Conservation (phyloP, 1,140 invertebrate genomes). For the Orchesella cincta region DNA sequence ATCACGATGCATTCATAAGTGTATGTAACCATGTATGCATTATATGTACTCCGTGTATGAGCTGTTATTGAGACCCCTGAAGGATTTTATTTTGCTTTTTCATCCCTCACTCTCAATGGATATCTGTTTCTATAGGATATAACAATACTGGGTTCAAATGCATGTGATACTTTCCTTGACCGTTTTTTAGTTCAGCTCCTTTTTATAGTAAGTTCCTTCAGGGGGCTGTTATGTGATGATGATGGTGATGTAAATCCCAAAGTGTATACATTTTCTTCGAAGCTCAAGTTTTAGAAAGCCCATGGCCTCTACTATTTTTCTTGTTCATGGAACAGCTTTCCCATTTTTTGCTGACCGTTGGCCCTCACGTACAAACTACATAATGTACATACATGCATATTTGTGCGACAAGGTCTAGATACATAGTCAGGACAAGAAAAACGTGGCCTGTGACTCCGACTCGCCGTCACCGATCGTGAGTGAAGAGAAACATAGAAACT, state of each 20-base stretch:
- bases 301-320: too few species aligned
- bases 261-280: too few species aligned
- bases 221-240: background rate
- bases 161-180: background rate
- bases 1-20: too few species aligned
- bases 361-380: background rate
- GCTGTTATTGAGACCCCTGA: background rate
- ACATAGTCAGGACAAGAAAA: background rate
- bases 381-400: background rate
- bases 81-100: background rate
- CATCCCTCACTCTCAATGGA: background rate
- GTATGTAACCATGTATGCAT: too few species aligned
- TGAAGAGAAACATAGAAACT: too few species aligned
- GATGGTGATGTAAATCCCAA: background rate
- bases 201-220: background rate
- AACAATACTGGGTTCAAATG: background rate
- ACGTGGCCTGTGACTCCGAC: too few species aligned
- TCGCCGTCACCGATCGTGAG: too few species aligned
- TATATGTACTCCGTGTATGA: background rate
- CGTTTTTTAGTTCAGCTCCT: background rate
- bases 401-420: background rate
- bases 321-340: too few species aligned
- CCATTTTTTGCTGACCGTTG: background rate
- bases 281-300: too few species aligned
- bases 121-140: too few species aligned